These are phyloP conservation scores for Actinostola sp. DNA, from an alignment of 92 coral and sea anemone genomes.

Conservation along the genomic window DNA sequence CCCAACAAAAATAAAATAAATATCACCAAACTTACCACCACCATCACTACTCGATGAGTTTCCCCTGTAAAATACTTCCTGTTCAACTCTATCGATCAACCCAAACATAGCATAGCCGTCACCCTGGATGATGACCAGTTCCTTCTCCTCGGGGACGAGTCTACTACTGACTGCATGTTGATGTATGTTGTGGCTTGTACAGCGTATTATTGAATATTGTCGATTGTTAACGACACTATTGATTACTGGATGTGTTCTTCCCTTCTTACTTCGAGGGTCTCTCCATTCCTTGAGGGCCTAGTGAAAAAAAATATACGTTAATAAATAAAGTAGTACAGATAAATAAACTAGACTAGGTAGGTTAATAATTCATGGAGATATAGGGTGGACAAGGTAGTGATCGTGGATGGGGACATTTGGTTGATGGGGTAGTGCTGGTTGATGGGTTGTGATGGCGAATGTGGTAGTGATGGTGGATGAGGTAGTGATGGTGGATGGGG, in stretches of 20 bases:
- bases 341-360: too few relatives aligned
- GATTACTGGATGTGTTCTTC: not conserved
- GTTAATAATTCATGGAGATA: too few relatives aligned
- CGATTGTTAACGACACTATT: not conserved
- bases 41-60: slow-evolving; percentile 14
- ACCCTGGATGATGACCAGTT: slow-evolving; percentile 4
- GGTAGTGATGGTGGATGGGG: too few relatives aligned
- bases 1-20: not conserved
- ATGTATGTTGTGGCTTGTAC: not conserved
- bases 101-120: slow-evolving; percentile 23
- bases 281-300: slow-evolving; percentile 30
- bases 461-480: too few relatives aligned
- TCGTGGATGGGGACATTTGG: too few relatives aligned
- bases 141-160: slow-evolving; percentile 26
- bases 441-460: too few relatives aligned
- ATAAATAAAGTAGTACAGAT: too few relatives aligned
- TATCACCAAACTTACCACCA: not conserved
- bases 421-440: too few relatives aligned
- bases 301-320: too few relatives aligned
- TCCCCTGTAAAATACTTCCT: not conserved
- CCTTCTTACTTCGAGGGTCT: slow-evolving; percentile 4
- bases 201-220: not conserved
- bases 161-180: not conserved
- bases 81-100: slow-evolving; percentile 28
- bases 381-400: too few relatives aligned